Conservation (phyloP, 1,140 invertebrate genomes). For the Laupala kohalensis region DNA sequence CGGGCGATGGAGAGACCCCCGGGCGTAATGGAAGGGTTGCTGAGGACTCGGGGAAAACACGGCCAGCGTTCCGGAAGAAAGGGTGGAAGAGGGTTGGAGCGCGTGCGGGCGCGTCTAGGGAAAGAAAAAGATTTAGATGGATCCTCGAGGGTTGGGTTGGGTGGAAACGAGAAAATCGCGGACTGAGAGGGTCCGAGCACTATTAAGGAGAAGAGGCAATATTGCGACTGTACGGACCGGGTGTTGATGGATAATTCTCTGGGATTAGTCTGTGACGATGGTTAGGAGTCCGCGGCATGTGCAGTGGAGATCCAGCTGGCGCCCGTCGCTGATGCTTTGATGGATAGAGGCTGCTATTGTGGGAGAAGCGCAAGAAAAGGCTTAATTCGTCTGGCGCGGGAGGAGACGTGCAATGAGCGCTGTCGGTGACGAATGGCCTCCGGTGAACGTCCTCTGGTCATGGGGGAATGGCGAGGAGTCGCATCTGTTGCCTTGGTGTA, state of each 20-base stretch:
- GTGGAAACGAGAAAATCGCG: conserved; percentile 1
- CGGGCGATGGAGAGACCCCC: neutral
- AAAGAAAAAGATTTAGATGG: conserved; percentile 5
- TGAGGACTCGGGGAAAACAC: conserved; percentile 6
- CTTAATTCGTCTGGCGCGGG: too few species aligned
- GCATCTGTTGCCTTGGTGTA: too few species aligned
- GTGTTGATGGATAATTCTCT: neutral
- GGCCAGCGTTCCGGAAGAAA: conserved; percentile 7
- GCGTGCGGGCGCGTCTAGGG: conserved; percentile 6
- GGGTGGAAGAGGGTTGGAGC: neutral
- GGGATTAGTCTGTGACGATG: too few species aligned
- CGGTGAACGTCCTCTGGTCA: too few species aligned
- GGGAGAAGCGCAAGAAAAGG: too few species aligned
- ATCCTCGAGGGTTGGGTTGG: conserved; percentile 4
- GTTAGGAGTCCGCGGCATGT: too few species aligned
- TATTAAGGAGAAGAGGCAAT: neutral
- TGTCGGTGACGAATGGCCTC: too few species aligned
- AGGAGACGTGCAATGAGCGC: too few species aligned
- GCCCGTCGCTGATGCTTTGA: neutral
- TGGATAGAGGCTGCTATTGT: too few species aligned
- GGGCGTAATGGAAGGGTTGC: neutral
- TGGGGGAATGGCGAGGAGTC: too few species aligned
- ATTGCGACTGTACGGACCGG: neutral
- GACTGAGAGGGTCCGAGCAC: neutral
- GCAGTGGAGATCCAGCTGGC: neutral